Percentiles rank a stretch among this genome's conserved stretches.
phyloP scores from a whole-genome alignment of 2,797 vertebrate genomes.

The Psittacula echo region DNA sequence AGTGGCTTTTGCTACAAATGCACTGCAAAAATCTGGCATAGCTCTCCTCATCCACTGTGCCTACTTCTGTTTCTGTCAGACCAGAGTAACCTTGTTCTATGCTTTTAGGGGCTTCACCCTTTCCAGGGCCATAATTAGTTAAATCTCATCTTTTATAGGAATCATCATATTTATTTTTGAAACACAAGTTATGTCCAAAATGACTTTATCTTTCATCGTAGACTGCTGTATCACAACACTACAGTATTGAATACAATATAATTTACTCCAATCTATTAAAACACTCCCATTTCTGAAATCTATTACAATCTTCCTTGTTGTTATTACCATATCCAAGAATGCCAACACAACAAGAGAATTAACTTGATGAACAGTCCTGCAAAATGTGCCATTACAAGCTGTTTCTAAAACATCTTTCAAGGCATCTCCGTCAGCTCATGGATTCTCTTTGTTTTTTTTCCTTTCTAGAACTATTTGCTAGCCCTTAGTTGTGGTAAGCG shows the following conservation, averaged over 20 bases:
- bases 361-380: slow-evolving; percentile 53
- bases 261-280: slow-evolving; percentile 56
- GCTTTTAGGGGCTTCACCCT: background rate
- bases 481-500: slow-evolving; percentile 75
- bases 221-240: background rate
- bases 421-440: slow-evolving; percentile 47
- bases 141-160: background rate
- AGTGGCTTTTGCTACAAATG: background rate
- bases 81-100: background rate
- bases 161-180: background rate
- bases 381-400: slow-evolving; percentile 51
- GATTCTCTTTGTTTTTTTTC: slow-evolving; percentile 66
- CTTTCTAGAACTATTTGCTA: slow-evolving; percentile 68
- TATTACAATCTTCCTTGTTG: slow-evolving; percentile 29
- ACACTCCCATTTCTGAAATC: slow-evolving; percentile 47
- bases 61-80: background rate
- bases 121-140: background rate
- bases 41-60: background rate
- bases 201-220: slow-evolving; percentile 9
- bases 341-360: slow-evolving; percentile 39
- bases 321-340: slow-evolving; percentile 30
- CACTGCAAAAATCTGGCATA: background rate
- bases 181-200: background rate
- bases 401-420: slow-evolving; percentile 60
- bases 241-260: background rate